Evolutionary conservation across 37 sponge, comb jelly and placozoan genomes (phyloP).

Genomic region (Ianthella basta): DNA sequence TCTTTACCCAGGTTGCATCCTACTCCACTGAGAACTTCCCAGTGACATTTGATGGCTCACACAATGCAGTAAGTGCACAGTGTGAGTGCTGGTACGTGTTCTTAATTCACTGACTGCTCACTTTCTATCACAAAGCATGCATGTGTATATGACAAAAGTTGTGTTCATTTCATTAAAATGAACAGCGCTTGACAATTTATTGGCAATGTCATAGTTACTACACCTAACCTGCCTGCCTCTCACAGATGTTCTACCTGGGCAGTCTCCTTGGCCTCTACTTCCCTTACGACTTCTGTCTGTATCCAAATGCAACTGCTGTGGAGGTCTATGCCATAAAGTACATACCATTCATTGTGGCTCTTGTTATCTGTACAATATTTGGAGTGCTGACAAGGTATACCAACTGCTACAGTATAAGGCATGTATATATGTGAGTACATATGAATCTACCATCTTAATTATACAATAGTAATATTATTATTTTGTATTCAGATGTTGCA

Average conservation of each 20-base stretch:
- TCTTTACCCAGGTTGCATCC: slow-evolving; percentile 37
- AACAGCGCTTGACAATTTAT: background rate
- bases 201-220: background rate
- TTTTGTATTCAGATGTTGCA: too few relatives aligned
- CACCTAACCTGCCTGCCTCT: background rate
- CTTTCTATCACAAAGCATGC: background rate
- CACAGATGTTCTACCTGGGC: slow-evolving; percentile 52
- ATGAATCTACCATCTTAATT: too few relatives aligned
- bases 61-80: background rate
- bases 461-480: too few relatives aligned
- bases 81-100: background rate
- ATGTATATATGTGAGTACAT: too few relatives aligned
- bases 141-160: too few relatives aligned
- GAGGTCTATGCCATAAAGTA: slow-evolving; percentile 32
- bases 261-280: slow-evolving; percentile 61
- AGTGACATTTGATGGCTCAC: slow-evolving; percentile 39
- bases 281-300: slow-evolving; percentile 66
- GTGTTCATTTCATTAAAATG: background rate
- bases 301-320: slow-evolving; percentile 39
- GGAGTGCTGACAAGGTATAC: too few relatives aligned
- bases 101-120: background rate
- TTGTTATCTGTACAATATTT: background rate
- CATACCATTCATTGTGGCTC: slow-evolving; percentile 40
- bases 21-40: slow-evolving; percentile 55
- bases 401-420: too few relatives aligned